phyloP scores from a whole-genome alignment of 1,140 invertebrate species.

The Tetranychus urticae region DNA sequence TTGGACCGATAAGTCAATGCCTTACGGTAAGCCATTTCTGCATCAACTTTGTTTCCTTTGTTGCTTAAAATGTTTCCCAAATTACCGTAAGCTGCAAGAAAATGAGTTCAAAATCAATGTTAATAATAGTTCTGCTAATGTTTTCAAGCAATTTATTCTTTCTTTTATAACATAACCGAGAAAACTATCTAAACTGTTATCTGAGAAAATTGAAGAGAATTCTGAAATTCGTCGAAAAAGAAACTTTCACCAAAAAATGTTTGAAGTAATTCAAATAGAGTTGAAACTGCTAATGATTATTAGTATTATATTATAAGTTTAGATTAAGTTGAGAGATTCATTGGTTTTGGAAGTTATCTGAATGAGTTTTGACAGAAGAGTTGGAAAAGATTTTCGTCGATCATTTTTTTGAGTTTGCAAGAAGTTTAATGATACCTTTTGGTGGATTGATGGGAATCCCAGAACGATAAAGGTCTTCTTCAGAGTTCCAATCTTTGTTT shows the following conservation, averaged over 20 bases:
- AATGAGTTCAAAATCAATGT: background rate
- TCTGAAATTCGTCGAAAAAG: background rate
- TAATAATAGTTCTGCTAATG: too few relatives aligned
- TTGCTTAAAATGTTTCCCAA: slow-evolving; percentile 69
- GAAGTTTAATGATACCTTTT: slow-evolving; percentile 45
- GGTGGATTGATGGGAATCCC: slow-evolving; percentile 78
- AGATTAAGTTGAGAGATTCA: too few relatives aligned
- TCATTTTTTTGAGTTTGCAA: too few relatives aligned
- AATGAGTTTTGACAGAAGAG: background rate
- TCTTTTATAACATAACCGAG: too few relatives aligned
- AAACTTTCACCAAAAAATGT: background rate
- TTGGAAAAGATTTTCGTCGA: background rate
- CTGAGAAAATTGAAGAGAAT: background rate
- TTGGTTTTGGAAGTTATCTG: background rate
- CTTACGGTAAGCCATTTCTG: slow-evolving; percentile 58
- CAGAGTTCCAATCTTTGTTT: slow-evolving; percentile 72
- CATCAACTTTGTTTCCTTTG: slow-evolving; percentile 54
- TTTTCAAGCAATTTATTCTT: too few relatives aligned
- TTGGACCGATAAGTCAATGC: slow-evolving; percentile 65
- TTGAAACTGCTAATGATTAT: too few relatives aligned
- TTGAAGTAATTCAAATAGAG: too few relatives aligned
- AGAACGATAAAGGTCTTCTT: slow-evolving; percentile 73
- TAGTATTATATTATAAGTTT: too few relatives aligned
- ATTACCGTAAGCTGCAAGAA: slow-evolving; percentile 59
- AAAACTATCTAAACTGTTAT: too few relatives aligned